Evolutionary conservation across 2,888 invertebrate species (phyloP).

Genomic region (Eupithecia vulgata): DNA sequence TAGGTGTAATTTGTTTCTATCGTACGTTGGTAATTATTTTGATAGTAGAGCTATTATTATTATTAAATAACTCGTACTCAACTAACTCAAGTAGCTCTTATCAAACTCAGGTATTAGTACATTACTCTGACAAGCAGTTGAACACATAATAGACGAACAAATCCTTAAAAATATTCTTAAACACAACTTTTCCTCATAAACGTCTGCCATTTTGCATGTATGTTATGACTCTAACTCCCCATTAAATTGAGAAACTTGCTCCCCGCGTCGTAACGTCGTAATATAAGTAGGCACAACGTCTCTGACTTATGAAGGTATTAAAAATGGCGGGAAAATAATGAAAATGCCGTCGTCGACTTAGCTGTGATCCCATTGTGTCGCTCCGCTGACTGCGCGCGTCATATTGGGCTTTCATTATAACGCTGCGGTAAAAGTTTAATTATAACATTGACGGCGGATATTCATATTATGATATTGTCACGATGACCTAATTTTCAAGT

Average conservation of each 20-base stretch:
- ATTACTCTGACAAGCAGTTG: not conserved
- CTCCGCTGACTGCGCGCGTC: not conserved
- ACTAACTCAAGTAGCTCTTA: not conserved
- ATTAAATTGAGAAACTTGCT: constrained; percentile 4
- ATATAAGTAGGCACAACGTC: constrained; percentile 3
- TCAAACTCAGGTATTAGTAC: not conserved
- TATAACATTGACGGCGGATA: not conserved
- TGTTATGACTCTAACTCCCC: not conserved
- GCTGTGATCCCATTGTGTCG: constrained; percentile 9
- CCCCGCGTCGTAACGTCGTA: constrained; percentile 5
- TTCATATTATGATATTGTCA: not conserved
- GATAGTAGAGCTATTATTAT: not conserved
- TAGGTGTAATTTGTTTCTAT: not conserved
- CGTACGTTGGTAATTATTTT: not conserved
- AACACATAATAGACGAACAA: not conserved
- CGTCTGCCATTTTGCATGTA: not conserved
- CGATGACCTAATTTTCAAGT: not conserved
- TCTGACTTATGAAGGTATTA: constrained; percentile 21
- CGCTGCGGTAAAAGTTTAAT: constrained; percentile 1
- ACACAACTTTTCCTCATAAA: not conserved
- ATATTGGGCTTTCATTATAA: not conserved
- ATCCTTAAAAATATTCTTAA: not conserved
- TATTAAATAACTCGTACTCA: not conserved
- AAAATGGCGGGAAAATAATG: constrained; percentile 27
- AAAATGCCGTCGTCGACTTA: constrained; percentile 21